Percentiles rank a stretch among this genome's conserved stretches.
Evolutionary conservation across 2,888 invertebrate species (phyloP).

Genomic region (Leucophora obtusa): DNA sequence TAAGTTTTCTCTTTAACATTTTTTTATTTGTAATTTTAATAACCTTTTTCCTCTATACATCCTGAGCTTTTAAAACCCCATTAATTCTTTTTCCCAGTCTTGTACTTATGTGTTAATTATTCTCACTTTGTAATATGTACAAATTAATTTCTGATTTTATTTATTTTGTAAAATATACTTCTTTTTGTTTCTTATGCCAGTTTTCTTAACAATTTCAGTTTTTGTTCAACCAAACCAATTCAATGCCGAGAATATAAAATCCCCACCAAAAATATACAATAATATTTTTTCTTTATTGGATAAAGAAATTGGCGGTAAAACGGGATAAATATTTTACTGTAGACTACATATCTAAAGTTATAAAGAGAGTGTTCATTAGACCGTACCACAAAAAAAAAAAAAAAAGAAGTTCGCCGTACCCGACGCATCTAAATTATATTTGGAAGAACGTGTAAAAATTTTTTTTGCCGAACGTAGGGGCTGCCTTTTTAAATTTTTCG

Average conservation of each 20-base stretch:
- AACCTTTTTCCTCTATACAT: too few species aligned
- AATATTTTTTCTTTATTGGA: neutral
- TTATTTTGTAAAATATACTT: neutral
- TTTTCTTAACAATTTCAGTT: neutral
- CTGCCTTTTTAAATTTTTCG: too few species aligned
- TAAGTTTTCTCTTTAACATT: too few species aligned
- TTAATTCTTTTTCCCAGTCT: neutral
- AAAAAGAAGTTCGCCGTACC: too few species aligned
- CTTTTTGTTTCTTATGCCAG: neutral
- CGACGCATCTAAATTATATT: too few species aligned
- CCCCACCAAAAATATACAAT: neutral
- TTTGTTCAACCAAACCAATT: neutral
- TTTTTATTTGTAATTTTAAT: too few species aligned
- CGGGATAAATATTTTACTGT: neutral
- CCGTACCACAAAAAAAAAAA: too few species aligned
- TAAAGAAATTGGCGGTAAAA: neutral
- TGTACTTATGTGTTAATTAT: slow-evolving; percentile 15
- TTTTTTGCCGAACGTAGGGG: too few species aligned
- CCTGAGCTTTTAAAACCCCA: neutral
- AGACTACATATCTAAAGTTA: neutral
- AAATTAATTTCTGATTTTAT: slow-evolving; percentile 14
- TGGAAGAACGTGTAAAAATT: too few species aligned
- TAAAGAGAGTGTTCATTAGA: too few species aligned
- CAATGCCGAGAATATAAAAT: neutral
- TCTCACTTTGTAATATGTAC: slow-evolving; percentile 4